Evolutionary conservation across 2,888 invertebrate genomes (phyloP).

Genomic region (Drosophila meridionalis): DNA sequence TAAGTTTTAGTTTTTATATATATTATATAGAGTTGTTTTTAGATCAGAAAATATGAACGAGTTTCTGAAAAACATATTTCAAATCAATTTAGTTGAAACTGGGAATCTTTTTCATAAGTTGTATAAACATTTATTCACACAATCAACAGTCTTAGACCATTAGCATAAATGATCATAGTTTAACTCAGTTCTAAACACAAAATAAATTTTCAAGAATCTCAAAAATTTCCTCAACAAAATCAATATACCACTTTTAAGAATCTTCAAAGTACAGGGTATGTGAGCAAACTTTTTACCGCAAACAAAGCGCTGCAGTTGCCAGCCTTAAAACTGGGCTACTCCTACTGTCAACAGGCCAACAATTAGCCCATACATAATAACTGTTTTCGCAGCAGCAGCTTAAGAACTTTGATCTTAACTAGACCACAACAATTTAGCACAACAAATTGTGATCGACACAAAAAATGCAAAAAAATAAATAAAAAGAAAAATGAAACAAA

Average conservation of each 20-base stretch:
- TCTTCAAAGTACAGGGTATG: not conserved
- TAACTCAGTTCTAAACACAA: not conserved
- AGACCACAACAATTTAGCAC: slow-evolving; percentile 18
- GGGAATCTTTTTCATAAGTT: not conserved
- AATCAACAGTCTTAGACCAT: not conserved
- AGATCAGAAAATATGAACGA: too few species aligned
- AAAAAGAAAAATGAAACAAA: not conserved
- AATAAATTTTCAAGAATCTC: not conserved
- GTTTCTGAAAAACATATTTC: too few species aligned
- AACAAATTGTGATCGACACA: slow-evolving; percentile 41
- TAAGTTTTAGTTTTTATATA: not conserved
- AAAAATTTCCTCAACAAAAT: not conserved
- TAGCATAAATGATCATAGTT: not conserved
- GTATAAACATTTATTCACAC: not conserved
- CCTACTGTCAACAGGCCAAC: slow-evolving; percentile 49
- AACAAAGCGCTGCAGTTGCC: slow-evolving; percentile 46
- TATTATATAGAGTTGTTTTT: not conserved
- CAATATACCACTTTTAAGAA: not conserved
- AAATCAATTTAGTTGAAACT: not conserved
- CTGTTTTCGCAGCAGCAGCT: slow-evolving; percentile 5
- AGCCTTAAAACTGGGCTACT: slow-evolving; percentile 42
- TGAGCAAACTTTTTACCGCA: slow-evolving; percentile 61
- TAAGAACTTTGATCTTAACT: slow-evolving; percentile 14
- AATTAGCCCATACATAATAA: slow-evolving; percentile 39
- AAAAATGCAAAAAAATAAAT: slow-evolving; percentile 5